Conservation (phyloP, 2,888 invertebrate species). For the Chelonus formosanus region DNA sequence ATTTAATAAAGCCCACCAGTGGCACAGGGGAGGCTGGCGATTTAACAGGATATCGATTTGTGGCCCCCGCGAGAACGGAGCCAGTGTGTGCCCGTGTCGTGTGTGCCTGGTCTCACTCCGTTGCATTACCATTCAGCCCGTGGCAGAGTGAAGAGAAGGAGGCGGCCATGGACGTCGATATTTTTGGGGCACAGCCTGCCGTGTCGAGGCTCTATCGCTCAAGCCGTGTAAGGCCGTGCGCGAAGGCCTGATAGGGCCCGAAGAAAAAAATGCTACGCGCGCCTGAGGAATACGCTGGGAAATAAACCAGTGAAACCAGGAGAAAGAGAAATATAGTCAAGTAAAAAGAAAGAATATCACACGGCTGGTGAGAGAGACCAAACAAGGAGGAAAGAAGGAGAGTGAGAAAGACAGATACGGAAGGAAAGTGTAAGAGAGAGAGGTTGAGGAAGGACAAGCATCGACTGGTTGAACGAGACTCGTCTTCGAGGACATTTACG, state of each 20-base stretch:
- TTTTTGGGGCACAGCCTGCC: constrained; percentile 58
- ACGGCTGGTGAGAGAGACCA: constrained; percentile 7
- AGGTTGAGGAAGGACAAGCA: constrained; percentile 31
- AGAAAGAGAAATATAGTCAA: neutral
- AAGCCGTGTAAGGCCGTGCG: constrained; percentile 47
- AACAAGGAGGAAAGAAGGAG: constrained; percentile 20
- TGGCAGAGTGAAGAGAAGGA: constrained; percentile 37
- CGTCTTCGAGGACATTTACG: constrained; percentile 27
- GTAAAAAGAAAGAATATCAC: constrained; percentile 10
- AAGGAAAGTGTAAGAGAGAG: constrained; percentile 28
- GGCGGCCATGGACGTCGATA: constrained; percentile 64
- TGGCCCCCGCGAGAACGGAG: constrained; percentile 42
- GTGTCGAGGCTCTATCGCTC: constrained; percentile 45
- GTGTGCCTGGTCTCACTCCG: constrained; percentile 35
- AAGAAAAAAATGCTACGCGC: constrained; percentile 24
- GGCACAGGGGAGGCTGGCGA: constrained; percentile 53
- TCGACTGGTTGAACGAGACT: constrained; percentile 15
- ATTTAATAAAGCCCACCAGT: constrained; percentile 50
- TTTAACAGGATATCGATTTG: constrained; percentile 62
- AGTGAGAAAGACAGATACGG: constrained; percentile 18
- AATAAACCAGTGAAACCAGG: constrained; percentile 14
- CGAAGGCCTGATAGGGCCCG: constrained; percentile 54
- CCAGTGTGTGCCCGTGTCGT: constrained; percentile 47
- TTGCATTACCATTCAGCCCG: constrained; percentile 20
- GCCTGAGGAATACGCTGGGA: constrained; percentile 15